These are phyloP conservation scores for Trichogramma pretiosum DNA, from an alignment of 1,140 invertebrate genomes.

Conservation along the genomic window DNA sequence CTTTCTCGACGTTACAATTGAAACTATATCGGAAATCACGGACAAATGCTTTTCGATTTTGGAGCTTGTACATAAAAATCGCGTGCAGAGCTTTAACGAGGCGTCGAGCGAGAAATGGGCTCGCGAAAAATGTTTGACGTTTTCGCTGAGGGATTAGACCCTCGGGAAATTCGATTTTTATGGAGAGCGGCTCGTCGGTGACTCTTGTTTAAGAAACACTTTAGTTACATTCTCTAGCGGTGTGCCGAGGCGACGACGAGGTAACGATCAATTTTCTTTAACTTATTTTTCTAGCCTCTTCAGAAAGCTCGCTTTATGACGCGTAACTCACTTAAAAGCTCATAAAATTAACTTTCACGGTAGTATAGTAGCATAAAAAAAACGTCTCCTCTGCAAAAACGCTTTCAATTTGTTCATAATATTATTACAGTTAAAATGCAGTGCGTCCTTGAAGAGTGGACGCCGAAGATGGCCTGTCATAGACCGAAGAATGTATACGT, in stretches of 20 bases:
- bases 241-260: too few species aligned
- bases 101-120: not conserved
- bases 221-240: constrained; percentile 1
- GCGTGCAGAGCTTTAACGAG: too few species aligned
- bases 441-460: too few species aligned
- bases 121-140: not conserved
- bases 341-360: constrained; percentile 11
- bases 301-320: constrained; percentile 2
- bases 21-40: too few species aligned
- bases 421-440: not conserved
- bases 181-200: too few species aligned
- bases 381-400: constrained; percentile 3
- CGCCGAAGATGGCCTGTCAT: too few species aligned
- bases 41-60: too few species aligned
- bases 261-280: constrained; percentile 13
- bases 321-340: constrained; percentile 16
- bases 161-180: not conserved
- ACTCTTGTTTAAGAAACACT: constrained; percentile 10
- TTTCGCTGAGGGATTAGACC: not conserved
- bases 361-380: constrained; percentile 1
- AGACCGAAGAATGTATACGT: too few species aligned
- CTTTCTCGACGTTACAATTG: too few species aligned
- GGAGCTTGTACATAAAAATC: too few species aligned
- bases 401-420: constrained; percentile 5
- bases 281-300: constrained; percentile 1